A percentile compares a stretch with the other conserved stretches of the same genome.
These are phyloP conservation scores for Meteorus sp. DNA, from an alignment of 1,140 invertebrate species.

Conservation along the genomic window DNA sequence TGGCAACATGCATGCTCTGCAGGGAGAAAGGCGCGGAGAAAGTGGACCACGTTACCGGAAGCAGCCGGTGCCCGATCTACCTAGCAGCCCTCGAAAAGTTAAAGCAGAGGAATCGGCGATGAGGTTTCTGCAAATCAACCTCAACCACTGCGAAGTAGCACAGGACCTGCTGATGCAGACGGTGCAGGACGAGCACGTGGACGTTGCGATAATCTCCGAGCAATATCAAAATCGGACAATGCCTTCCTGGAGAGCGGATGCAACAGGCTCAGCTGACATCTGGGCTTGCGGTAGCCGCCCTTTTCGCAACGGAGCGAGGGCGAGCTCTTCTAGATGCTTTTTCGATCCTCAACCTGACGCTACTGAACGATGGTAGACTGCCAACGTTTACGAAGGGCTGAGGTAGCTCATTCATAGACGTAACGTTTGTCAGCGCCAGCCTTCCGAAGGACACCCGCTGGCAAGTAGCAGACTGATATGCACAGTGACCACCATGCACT, in stretches of 20 bases:
- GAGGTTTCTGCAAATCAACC: slow-evolving; percentile 13
- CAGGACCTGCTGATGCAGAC: slow-evolving; percentile 18
- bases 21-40: neutral
- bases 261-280: neutral
- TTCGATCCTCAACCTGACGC: neutral
- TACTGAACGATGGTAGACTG: neutral
- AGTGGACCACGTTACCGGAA: neutral
- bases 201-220: slow-evolving; percentile 8
- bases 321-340: slow-evolving; percentile 11
- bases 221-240: neutral
- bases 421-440: slow-evolving; percentile 1
- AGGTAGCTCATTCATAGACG: slow-evolving; percentile 1
- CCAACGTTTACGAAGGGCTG: neutral
- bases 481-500: neutral
- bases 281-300: neutral
- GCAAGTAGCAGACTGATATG: neutral
- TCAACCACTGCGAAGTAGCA: slow-evolving; percentile 19
- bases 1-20: slow-evolving; percentile 9
- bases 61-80: neutral
- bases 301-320: neutral
- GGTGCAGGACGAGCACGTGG: neutral
- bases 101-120: neutral
- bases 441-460: neutral
- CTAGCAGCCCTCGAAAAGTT: neutral
- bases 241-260: neutral